These are phyloP conservation scores for Tetragonula clypearis DNA, from an alignment of 1,140 invertebrate species.

Conservation along the genomic window DNA sequence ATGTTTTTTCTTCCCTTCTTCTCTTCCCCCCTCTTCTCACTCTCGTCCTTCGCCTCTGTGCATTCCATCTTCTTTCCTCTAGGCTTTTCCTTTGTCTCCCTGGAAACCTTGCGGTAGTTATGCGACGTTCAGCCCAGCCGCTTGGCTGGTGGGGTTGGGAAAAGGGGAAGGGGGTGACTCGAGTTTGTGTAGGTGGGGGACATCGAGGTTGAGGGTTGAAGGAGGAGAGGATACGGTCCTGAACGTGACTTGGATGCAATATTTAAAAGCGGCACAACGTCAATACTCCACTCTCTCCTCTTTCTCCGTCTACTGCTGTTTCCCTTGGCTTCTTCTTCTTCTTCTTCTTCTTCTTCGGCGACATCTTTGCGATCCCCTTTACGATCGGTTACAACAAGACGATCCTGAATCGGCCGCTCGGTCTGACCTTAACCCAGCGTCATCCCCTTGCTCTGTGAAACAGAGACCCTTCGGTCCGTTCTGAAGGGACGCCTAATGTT, in stretches of 20 bases:
- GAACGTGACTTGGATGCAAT: conserved; percentile 77
- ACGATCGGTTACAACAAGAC: conserved; percentile 46
- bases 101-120: conserved; percentile 76
- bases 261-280: conserved; percentile 76
- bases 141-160: conserved; percentile 45
- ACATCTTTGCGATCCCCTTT: conserved; percentile 36
- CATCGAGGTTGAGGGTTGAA: conserved; percentile 29
- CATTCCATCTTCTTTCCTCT: conserved; percentile 45
- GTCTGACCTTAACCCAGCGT: conserved; percentile 71
- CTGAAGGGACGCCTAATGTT: conserved; percentile 41
- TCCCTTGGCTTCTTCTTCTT: conserved; percentile 22
- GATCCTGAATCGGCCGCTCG: conserved; percentile 50
- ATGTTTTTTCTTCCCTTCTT: conserved; percentile 54
- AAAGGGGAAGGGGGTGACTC: conserved; percentile 31
- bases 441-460: conserved; percentile 24
- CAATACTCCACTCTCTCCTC: conserved; percentile 72
- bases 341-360: conserved; percentile 6
- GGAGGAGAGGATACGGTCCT: conserved; percentile 71
- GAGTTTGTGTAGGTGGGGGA: conserved; percentile 31
- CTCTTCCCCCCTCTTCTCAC: neutral
- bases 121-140: conserved; percentile 69
- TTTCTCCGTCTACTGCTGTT: conserved; percentile 48
- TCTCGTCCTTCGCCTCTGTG: conserved; percentile 5
- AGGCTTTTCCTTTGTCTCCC: conserved; percentile 67
- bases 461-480: conserved; percentile 11